Evolutionary conservation across 2,797 vertebrate species (phyloP).

Genomic region (Protonibea diacanthus): DNA sequence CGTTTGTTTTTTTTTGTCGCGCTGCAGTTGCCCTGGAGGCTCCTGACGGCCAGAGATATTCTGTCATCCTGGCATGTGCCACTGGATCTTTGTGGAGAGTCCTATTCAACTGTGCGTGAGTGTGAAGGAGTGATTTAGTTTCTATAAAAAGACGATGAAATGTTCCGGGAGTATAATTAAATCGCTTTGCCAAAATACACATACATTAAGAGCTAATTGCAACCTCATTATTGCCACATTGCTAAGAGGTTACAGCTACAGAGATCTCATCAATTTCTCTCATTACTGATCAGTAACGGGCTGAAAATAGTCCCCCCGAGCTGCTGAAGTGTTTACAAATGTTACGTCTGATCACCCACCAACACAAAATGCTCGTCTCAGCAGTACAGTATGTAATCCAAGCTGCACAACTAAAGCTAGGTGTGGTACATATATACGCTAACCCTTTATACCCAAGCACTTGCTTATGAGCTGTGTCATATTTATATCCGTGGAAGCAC

Average conservation of each 20-base stretch:
- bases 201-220: constrained; percentile 29
- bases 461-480: constrained; percentile 80
- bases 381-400: constrained; percentile 73
- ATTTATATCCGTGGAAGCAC: constrained; percentile 84
- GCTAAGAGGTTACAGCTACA: constrained; percentile 24
- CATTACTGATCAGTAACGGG: not conserved
- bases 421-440: constrained; percentile 80
- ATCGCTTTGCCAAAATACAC: constrained; percentile 42
- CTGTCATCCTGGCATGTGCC: constrained; percentile 69
- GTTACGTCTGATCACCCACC: constrained; percentile 12
- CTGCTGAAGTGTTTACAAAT: constrained; percentile 56
- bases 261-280: constrained; percentile 19
- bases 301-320: constrained; percentile 4
- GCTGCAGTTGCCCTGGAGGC: constrained; percentile 37
- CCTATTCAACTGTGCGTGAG: constrained; percentile 38
- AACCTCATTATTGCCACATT: constrained; percentile 47
- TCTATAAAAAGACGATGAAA: constrained; percentile 54
- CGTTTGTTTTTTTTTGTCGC: constrained; percentile 45
- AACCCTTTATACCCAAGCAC: constrained; percentile 73
- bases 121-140: constrained; percentile 23
- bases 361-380: constrained; percentile 67
- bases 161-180: constrained; percentile 39
- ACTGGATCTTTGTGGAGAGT: constrained; percentile 68
- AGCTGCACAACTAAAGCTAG: constrained; percentile 75
- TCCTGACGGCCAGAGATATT: constrained; percentile 53